Conservation (phyloP, 2,797 vertebrate genomes). For the Pachyuromys duprasi region DNA sequence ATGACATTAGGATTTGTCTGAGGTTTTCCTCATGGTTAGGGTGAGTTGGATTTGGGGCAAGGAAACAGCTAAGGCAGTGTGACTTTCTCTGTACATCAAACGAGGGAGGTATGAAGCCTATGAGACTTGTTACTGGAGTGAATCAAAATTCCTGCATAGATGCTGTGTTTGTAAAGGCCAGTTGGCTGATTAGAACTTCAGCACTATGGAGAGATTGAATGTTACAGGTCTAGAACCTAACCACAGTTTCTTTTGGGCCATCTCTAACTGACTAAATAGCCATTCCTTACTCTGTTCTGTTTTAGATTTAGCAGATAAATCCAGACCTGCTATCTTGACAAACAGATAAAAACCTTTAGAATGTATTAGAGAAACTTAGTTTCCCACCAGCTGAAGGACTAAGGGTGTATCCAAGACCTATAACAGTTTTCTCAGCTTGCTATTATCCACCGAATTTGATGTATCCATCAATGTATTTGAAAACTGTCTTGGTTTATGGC, state of each 20-base stretch:
- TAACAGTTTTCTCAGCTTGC: neutral
- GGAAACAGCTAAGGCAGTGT: neutral
- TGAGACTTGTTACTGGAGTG: neutral
- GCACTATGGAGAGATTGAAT: neutral
- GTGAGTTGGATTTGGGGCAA: neutral
- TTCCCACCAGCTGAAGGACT: neutral
- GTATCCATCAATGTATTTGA: neutral
- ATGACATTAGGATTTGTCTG: neutral
- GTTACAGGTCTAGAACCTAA: neutral
- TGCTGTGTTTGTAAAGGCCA: too few species aligned
- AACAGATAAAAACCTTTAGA: neutral
- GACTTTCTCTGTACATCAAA: neutral
- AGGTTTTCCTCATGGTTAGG: constrained; percentile 19
- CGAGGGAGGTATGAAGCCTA: neutral
- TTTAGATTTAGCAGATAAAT: neutral
- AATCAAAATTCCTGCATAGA: neutral
- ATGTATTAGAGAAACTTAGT: neutral
- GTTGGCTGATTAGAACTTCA: neutral
- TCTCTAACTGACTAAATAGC: neutral
- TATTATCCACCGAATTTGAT: neutral
- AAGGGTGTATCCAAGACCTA: neutral
- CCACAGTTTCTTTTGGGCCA: neutral
- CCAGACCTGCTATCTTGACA: neutral
- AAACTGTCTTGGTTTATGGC: neutral
- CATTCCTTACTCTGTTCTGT: too few species aligned